A percentile compares a stretch with the other conserved stretches of the same genome.
Conservation (phyloP, 2,797 vertebrate genomes). For the Melanogrammus aeglefinus region DNA sequence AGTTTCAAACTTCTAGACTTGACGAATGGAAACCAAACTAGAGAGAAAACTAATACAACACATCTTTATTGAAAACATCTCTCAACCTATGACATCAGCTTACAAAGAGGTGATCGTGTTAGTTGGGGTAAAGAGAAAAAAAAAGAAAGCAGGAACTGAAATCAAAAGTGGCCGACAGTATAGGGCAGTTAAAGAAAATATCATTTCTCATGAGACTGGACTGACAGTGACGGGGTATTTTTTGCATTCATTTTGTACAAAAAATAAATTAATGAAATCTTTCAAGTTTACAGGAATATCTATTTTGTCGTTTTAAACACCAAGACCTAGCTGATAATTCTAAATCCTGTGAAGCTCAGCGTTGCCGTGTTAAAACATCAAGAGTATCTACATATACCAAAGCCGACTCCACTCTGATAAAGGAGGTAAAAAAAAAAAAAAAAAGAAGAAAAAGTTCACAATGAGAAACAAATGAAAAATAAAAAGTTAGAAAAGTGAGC, state of each 20-base stretch:
- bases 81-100: conserved; percentile 79
- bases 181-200: conserved; percentile 54
- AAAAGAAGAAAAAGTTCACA: conserved; percentile 29
- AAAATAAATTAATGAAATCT: conserved; percentile 88
- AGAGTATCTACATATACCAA: conserved; percentile 69
- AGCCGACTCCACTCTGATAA: conserved; percentile 68
- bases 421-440: conserved; percentile 56
- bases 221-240: conserved; percentile 75
- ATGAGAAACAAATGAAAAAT: conserved; percentile 51
- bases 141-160: conserved; percentile 46
- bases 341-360: conserved; percentile 73
- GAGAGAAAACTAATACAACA: conserved; percentile 72
- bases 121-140: conserved; percentile 45
- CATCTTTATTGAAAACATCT: conserved; percentile 85
- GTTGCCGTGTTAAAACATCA: conserved; percentile 72
- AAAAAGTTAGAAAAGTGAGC: conserved; percentile 68
- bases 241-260: conserved; percentile 86
- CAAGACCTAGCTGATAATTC: conserved; percentile 68
- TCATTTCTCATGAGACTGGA: conserved; percentile 63
- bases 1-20: neutral
- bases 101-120: conserved; percentile 70
- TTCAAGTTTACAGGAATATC: conserved; percentile 88
- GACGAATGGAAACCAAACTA: conserved; percentile 25
- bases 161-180: conserved; percentile 49
- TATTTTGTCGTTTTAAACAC: conserved; percentile 74